Evolutionary conservation across 1,140 invertebrate genomes (phyloP), one percentile per base, ranked within the genome.

Genomic region (Zaprionus kolodkinae): DNA sequence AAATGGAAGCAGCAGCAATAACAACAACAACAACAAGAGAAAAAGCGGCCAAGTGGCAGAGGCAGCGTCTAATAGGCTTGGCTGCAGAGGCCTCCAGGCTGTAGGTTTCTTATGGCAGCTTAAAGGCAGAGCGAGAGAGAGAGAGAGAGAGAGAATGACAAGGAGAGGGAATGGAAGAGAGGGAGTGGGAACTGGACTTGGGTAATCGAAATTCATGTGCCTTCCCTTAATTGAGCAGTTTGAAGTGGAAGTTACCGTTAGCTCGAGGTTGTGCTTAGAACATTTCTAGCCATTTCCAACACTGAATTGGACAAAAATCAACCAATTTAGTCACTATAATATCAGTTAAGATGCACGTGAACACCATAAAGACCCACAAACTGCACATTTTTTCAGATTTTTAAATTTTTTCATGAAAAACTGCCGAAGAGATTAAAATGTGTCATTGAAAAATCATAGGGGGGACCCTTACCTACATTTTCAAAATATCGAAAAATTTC

Each of bases 11-110:
- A n/a, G n/a, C 40, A 43, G 2, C 45, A 50, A 5, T 10, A 21
- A 50, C 17, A 12, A 25, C 17, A 50, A 11, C 6, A 48, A 48
- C 7, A 17, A 21, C 0, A 54, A 54, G 33, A 45, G 40, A 45
- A 45, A 15, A 45, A 30, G 27, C 36, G 59, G 36, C 27, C 67
- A 27, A 62, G 36, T 25, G 59, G 25, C 33, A 66, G 57, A 48
- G 71, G 48, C 66, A 38, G 40, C 48, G 57, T 52, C 33, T 70
- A 70, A 75, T 64, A 38, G 72, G 66, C 66, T 25, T 35, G 59
- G 59, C 25, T 30, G 27, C 27, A 10, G 17, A 7, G 17, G 45
- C 17, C 45, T 4, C 7, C 17, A 45, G 40, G 45, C 45, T 21
- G 15, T 15, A 48, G 67, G 56, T n/a, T 7, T 61, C 27, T 40